Conservation (phyloP, 2,797 vertebrate species). For the Agapornis canus region DNA sequence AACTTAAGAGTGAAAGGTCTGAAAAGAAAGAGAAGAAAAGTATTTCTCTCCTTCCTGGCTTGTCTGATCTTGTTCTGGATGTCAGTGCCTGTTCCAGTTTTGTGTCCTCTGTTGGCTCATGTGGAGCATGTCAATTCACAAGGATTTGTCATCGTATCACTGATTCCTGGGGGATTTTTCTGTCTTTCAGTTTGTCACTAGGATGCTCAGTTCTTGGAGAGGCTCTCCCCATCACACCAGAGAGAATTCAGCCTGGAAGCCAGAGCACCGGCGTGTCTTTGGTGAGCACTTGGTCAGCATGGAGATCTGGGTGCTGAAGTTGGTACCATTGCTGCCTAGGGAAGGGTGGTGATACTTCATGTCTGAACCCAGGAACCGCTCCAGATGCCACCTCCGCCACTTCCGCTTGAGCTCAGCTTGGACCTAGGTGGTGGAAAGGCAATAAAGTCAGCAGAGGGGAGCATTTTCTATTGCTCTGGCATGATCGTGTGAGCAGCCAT, state of each 20-base stretch:
- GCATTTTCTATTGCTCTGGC: background rate
- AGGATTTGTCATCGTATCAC: background rate
- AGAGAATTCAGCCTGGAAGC: conserved; percentile 81
- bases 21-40: background rate
- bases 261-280: conserved; percentile 80
- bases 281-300: conserved; percentile 94
- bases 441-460: background rate
- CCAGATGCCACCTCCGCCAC: conserved; percentile 92
- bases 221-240: conserved; percentile 64
- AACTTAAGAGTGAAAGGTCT: background rate
- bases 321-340: conserved; percentile 89
- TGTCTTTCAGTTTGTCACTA: background rate
- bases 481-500: background rate
- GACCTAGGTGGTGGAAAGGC: conserved; percentile 78
- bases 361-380: conserved; percentile 86
- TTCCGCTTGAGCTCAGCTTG: conserved; percentile 94
- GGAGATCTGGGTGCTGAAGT: conserved; percentile 96
- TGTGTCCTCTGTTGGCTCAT: conserved; percentile 9
- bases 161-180: background rate
- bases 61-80: background rate
- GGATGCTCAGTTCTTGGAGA: background rate
- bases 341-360: conserved; percentile 92
- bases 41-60: background rate
- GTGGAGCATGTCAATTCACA: background rate
- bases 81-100: conserved; percentile 8